Evolutionary conservation across 2,113 vertebrate genomes (phyloP).

Genomic region (Perca flavescens): DNA sequence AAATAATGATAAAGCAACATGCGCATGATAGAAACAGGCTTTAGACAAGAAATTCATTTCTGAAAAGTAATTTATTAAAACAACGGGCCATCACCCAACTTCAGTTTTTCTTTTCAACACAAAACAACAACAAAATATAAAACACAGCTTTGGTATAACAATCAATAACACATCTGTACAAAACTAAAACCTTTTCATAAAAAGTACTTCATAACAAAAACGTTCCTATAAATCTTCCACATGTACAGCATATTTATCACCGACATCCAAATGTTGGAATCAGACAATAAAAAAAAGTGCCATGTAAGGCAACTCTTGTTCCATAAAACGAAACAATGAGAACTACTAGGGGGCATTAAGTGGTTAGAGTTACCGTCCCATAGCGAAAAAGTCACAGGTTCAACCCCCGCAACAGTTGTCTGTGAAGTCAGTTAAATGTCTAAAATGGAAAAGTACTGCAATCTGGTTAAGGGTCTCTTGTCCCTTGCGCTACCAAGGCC

Average conservation of each 20-base stretch:
- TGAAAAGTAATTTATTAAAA: conserved; percentile 81
- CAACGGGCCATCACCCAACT: conserved; percentile 66
- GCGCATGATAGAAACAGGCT: conserved; percentile 27
- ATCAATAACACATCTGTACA: conserved; percentile 88
- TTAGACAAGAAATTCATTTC: conserved; percentile 43
- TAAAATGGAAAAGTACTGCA: conserved; percentile 49
- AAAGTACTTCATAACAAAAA: conserved; percentile 83
- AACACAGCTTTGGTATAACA: conserved; percentile 93
- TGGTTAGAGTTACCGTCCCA: conserved; percentile 62
- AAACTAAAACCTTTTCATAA: conserved; percentile 89
- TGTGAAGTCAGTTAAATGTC: conserved; percentile 56
- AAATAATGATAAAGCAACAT: neutral
- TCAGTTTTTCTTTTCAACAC: conserved; percentile 68
- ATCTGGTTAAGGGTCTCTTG: conserved; percentile 47
- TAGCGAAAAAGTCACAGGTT: conserved; percentile 47
- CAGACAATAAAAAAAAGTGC: conserved; percentile 77
- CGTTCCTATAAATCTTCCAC: conserved; percentile 81
- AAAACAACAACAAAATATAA: conserved; percentile 80
- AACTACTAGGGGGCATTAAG: conserved; percentile 52
- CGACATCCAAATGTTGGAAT: conserved; percentile 89
- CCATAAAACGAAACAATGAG: conserved; percentile 91
- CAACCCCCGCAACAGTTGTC: conserved; percentile 45
- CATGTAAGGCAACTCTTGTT: conserved; percentile 71
- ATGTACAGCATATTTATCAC: conserved; percentile 85
- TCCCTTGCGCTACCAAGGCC: conserved; percentile 88